phyloP scores from a whole-genome alignment of 1,140 invertebrate genomes.

The Drosophila kikkawai region DNA sequence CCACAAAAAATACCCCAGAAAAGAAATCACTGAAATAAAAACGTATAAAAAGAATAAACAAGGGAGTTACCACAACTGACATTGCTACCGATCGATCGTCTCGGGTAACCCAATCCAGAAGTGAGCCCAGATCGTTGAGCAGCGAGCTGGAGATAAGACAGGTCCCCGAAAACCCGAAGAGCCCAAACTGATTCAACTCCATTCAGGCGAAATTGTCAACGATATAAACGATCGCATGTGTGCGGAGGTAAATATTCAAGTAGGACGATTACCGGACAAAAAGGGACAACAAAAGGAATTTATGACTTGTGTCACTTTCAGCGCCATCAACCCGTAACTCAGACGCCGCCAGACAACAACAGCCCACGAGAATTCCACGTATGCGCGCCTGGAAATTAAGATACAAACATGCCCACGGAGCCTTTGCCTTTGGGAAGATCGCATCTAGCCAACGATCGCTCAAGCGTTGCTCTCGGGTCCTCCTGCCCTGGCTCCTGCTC shows the following conservation, averaged over 20 bases:
- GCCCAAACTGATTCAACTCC: constrained; percentile 62
- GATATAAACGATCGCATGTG: constrained; percentile 50
- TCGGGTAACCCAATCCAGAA: constrained; percentile 64
- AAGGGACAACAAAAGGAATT: constrained; percentile 77
- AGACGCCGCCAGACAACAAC: constrained; percentile 57
- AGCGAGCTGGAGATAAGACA: constrained; percentile 38
- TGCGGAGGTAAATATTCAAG: constrained; percentile 45
- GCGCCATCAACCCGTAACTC: constrained; percentile 83
- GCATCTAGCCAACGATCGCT: constrained; percentile 67
- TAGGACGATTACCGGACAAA: constrained; percentile 47
- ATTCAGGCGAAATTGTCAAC: constrained; percentile 71
- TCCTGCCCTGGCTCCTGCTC: constrained; percentile 3
- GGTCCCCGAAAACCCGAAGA: constrained; percentile 17
- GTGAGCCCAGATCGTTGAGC: constrained; percentile 54
- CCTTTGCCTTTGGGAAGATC: constrained; percentile 61
- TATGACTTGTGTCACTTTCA: constrained; percentile 84
- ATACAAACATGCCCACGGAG: constrained; percentile 80
- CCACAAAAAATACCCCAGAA: constrained; percentile 10
- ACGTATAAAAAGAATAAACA: constrained; percentile 62
- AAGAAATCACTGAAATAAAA: constrained; percentile 20
- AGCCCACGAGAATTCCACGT: constrained; percentile 71
- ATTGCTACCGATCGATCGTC: constrained; percentile 69
- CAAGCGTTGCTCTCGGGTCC: constrained; percentile 54
- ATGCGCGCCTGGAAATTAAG: constrained; percentile 81
- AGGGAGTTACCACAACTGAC: constrained; percentile 57